Evolutionary conservation across 2,797 vertebrate species (phyloP).

Genomic region (Aotus griseimembra): DNA sequence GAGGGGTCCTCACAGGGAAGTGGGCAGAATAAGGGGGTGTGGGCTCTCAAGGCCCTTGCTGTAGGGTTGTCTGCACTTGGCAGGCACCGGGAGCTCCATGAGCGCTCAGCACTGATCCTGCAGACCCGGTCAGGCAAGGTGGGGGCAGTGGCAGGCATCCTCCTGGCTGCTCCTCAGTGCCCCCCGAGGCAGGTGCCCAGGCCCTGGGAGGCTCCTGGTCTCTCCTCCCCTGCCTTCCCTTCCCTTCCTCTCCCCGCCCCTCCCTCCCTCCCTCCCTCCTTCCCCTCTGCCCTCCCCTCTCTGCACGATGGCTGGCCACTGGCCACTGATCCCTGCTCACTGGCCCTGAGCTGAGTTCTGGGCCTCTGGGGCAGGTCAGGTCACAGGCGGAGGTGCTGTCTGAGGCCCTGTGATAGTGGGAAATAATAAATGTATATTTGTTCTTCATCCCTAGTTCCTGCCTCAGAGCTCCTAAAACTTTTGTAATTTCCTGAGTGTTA

Average conservation of each 20-base stretch:
- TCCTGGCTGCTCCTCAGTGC: neutral
- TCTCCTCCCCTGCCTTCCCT: neutral
- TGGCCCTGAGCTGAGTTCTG: neutral
- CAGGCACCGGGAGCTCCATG: neutral
- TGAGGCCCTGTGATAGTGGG: neutral
- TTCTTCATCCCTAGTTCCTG: neutral
- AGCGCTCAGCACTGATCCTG: too few relatives aligned
- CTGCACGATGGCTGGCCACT: too few relatives aligned
- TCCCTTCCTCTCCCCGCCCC: rapidly evolving
- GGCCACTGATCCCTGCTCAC: neutral
- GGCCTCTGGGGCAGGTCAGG: neutral
- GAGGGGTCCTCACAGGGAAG: neutral
- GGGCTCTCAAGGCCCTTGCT: neutral
- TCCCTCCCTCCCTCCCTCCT: neutral
- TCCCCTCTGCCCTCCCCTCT: rapidly evolving
- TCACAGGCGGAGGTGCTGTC: neutral
- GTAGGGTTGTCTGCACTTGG: neutral
- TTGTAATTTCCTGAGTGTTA: neutral
- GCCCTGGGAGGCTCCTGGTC: neutral
- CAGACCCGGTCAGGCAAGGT: neutral
- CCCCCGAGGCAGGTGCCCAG: neutral
- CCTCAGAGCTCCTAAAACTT: neutral
- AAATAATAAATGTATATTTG: too few relatives aligned
- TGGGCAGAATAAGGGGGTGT: neutral
- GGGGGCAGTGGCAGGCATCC: rapidly evolving